Base-by-base conservation (phyloP, 2,888 invertebrate species). In the Oasisia sp. region DNA sequence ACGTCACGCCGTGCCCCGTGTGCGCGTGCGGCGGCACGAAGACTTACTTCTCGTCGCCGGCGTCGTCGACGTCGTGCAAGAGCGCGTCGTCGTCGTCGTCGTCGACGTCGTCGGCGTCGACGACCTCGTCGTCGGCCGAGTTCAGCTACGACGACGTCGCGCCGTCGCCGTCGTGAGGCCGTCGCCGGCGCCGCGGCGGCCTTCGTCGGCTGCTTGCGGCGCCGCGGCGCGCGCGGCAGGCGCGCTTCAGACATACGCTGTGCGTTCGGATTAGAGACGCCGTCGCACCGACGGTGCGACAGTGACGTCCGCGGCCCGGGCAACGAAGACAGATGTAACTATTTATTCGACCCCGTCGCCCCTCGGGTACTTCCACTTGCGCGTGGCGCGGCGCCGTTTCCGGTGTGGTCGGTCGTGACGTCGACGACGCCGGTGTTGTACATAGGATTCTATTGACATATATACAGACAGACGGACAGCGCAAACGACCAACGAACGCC, bases 1-100 rank as follows among this genome's bases (percentile, higher is more conserved):
- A 32, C 32, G 44, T 32, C 32, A 32, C 56, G 45, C 32, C 58
- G n/a, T 32, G 58, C 50, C 19, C 32, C 74, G 44, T 89, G 56
- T 50, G 74, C 32, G 32, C 92, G 19, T 91, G 91, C 50, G 56
- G 45, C 32, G 91, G 91, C 50, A 44, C 91, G 27, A 91, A 44
- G 50, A 50, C 45, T 14, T 91, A 91, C 56, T 91, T 91, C 91
- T 91, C 91, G 14, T 91, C 91, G 44, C 91, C 91, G 45, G 38
- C 91, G 45, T 91, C 91, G 44, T 91, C 91, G 14, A 91, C 56
- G 45, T 91, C 91, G 27, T 91, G 45, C 32, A 56, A 44, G 91
- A 50, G 45, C 32, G 91, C 91, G 32, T 45, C 45, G 32, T 32
- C 44, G 32, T 38, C 91, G 44, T 91, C 91, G 45, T 74, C 74